Evolutionary conservation across 2,797 vertebrate species (phyloP), one percentile per base, ranked within the genome.

Genomic region (Manis javanica): DNA sequence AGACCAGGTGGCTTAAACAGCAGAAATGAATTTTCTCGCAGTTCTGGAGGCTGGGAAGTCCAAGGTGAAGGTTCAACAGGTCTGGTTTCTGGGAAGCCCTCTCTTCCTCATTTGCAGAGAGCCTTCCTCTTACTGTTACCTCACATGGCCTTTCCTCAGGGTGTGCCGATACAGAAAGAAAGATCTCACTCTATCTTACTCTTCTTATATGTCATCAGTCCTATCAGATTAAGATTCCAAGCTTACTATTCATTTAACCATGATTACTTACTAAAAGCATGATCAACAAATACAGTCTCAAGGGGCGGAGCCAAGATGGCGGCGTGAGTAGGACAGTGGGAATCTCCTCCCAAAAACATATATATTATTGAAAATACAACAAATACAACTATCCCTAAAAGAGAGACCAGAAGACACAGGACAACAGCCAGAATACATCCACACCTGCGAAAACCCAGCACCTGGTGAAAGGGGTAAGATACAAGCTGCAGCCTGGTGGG

Each of bases 181-280:
- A 34, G 4, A 75, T 7, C 19, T n/a, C 19, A 93, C 12, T 55
- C 10, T 66, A 9, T 74, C 34, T 51, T 66, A 29, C 10, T 79
- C 34, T 29, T 94, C 29, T 91, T 79, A 66, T 87, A 66, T 72
- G 0, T 7, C 5, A 68, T 0, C 1, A 23, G 15, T 72, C 6
- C 9, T 49, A 9, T 57, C 2, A 0, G 2, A 34, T 61, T 49
- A 66, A 3, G 10, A 37, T 37, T 1, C 11, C 5, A 71, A 2
- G 34, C 1, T 53, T 81, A 64, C 51, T 7, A 81, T 3, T 91
- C 37, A 53, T 85, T 88, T 83, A 75, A 63, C 16, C 16, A 53
- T 63, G 57, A 26, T 59, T 81, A 64, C 13, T 16, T 34, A 42
- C 72, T 64, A 11, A 91, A 95, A 63, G 16, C 0, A 1, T 3